Conservation (phyloP, 2,113 vertebrate genomes). For the Gymnogyps californianus region DNA sequence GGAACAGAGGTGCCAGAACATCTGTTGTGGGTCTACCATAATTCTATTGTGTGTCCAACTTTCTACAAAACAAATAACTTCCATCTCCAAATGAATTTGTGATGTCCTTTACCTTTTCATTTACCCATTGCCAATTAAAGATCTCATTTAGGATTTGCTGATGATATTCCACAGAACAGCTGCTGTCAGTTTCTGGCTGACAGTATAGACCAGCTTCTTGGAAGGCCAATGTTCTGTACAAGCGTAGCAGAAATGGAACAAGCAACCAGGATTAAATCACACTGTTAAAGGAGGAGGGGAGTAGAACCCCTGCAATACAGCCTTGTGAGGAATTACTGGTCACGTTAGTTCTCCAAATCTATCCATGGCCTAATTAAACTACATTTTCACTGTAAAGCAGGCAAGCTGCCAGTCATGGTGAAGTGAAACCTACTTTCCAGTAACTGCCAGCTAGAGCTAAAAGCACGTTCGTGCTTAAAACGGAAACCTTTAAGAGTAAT, state of each 20-base stretch:
- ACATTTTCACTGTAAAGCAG: constrained; percentile 2
- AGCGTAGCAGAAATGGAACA: constrained; percentile 5
- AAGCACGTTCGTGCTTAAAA: not conserved
- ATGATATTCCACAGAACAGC: constrained; percentile 11
- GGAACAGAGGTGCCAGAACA: not conserved
- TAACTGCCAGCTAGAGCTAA: not conserved
- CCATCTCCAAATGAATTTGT: not conserved
- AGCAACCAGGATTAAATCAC: not conserved
- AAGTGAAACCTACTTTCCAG: constrained; percentile 2
- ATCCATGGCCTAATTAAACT: not conserved
- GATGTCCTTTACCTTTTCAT: not conserved
- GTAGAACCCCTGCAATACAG: not conserved
- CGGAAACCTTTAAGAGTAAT: not conserved
- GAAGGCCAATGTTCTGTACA: constrained; percentile 10
- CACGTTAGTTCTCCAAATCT: not conserved
- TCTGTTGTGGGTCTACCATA: not conserved
- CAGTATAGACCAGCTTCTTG: constrained; percentile 7
- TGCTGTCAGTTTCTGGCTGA: constrained; percentile 34
- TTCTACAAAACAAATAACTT: not conserved
- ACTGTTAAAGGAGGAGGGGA: not conserved
- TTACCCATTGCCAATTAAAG: not conserved
- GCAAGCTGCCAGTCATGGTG: not conserved
- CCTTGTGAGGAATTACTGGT: not conserved
- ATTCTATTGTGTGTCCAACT: not conserved
- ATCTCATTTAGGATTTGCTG: not conserved